Percentiles rank a stretch among this genome's conserved stretches.
These are phyloP conservation scores for Ligdia adustata DNA, from an alignment of 2,888 invertebrate genomes.

Conservation along the genomic window DNA sequence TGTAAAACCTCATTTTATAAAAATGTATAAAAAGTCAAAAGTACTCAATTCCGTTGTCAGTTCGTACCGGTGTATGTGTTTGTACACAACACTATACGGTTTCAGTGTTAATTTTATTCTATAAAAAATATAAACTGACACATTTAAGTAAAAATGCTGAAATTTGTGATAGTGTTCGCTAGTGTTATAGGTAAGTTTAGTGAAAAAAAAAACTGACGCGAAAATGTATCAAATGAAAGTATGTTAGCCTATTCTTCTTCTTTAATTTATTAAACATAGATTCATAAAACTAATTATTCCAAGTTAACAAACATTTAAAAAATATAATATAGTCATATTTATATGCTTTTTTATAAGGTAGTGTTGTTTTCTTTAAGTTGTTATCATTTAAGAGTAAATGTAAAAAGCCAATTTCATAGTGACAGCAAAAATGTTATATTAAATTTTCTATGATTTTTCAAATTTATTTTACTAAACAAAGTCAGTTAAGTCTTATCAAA, in stretches of 20 bases:
- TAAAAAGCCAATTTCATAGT: no score
- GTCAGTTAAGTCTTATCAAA: constrained; percentile 20
- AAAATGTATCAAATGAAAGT: not conserved
- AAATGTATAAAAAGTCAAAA: constrained; percentile 63
- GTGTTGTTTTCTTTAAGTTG: no score
- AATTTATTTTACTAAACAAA: constrained; percentile 18
- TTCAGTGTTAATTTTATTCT: not conserved
- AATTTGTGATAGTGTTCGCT: constrained; percentile 49
- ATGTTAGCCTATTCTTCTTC: not conserved
- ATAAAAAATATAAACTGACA: constrained; percentile 7
- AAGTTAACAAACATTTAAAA: no score
- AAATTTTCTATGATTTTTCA: constrained; percentile 14
- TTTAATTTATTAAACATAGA: not conserved
- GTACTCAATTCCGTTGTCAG: constrained; percentile 44
- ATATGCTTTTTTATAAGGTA: no score
- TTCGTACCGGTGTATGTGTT: constrained; percentile 45
- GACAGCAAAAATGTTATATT: not conserved
- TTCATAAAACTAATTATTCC: not conserved
- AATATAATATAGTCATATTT: no score
- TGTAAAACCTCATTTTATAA: constrained; percentile 37
- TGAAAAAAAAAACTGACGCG: constrained; percentile 7
- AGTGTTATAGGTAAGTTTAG: constrained; percentile 51
- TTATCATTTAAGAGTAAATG: no score
- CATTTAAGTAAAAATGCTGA: constrained; percentile 43
- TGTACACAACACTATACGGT: constrained; percentile 40